Evolutionary conservation across 2,797 vertebrate genomes (phyloP).

Genomic region (Halcyon chelicuti): DNA sequence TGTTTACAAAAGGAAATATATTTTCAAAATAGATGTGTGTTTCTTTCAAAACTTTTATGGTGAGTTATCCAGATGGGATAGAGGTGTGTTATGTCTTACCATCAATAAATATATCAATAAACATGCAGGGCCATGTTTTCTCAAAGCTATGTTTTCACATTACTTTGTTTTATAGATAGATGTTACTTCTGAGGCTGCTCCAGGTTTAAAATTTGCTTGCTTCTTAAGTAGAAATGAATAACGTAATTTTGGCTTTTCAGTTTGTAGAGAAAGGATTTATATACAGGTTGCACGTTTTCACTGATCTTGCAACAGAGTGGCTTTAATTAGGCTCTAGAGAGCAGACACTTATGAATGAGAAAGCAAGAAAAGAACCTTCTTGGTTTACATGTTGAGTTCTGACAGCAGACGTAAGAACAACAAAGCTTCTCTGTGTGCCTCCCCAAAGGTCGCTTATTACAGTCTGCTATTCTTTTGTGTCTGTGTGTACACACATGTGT

Average conservation of each 20-base stretch:
- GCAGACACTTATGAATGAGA: neutral
- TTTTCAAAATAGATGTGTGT: constrained; percentile 13
- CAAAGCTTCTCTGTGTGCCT: neutral
- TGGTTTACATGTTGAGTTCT: neutral
- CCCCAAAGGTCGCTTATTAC: neutral
- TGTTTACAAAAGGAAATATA: neutral
- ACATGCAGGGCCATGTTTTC: neutral
- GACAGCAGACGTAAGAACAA: neutral
- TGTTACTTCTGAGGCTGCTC: neutral
- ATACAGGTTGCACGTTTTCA: neutral
- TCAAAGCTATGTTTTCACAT: neutral
- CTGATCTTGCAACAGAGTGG: neutral
- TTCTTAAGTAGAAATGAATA: neutral
- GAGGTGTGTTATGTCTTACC: neutral
- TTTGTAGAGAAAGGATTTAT: neutral
- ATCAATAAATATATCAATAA: constrained; percentile 2
- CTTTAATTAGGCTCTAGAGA: neutral
- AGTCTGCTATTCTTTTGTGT: neutral
- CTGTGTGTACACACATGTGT: neutral
- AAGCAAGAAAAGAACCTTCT: neutral
- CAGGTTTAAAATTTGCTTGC: neutral
- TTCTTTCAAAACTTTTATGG: constrained; percentile 2
- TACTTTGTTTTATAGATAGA: constrained; percentile 9
- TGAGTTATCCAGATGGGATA: neutral
- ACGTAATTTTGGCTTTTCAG: neutral